These are phyloP conservation scores for Lepidonotus clava DNA, from an alignment of 2,888 invertebrate species.

Conservation along the genomic window DNA sequence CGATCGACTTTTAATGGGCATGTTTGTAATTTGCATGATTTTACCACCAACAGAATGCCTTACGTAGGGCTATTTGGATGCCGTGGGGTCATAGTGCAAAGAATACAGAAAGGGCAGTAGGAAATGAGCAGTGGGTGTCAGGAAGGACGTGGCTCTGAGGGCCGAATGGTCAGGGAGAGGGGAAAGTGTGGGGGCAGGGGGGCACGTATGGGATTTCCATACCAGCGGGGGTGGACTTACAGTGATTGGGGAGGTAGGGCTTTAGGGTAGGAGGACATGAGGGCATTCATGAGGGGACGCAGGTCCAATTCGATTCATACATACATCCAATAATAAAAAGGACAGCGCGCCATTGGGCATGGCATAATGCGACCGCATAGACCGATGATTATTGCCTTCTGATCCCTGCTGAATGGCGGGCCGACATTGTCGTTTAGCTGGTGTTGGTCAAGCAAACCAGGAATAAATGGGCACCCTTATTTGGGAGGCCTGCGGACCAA, in stretches of 20 bases:
- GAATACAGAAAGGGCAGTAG: neutral
- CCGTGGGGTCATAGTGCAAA: neutral
- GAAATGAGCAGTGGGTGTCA: neutral
- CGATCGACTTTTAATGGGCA: no score
- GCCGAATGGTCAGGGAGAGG: neutral
- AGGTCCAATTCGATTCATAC: neutral
- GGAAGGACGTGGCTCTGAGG: neutral
- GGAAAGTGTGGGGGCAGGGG: neutral
- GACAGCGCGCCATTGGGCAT: no score
- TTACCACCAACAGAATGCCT: neutral
- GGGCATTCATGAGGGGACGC: neutral
- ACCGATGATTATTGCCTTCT: no score
- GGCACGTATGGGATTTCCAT: no score
- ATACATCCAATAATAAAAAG: no score
- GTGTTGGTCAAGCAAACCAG: no score
- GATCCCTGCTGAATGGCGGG: no score
- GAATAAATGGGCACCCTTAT: no score
- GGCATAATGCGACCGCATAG: no score
- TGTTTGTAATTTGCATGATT: neutral
- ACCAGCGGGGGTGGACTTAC: neutral
- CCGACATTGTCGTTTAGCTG: no score
- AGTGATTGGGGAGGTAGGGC: neutral
- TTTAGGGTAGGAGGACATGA: neutral
- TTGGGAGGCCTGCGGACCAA: no score
- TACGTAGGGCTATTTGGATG: conserved; percentile 9